Evolutionary conservation across 2,113 vertebrate genomes (phyloP).

Genomic region (Pteruthius melanotis): DNA sequence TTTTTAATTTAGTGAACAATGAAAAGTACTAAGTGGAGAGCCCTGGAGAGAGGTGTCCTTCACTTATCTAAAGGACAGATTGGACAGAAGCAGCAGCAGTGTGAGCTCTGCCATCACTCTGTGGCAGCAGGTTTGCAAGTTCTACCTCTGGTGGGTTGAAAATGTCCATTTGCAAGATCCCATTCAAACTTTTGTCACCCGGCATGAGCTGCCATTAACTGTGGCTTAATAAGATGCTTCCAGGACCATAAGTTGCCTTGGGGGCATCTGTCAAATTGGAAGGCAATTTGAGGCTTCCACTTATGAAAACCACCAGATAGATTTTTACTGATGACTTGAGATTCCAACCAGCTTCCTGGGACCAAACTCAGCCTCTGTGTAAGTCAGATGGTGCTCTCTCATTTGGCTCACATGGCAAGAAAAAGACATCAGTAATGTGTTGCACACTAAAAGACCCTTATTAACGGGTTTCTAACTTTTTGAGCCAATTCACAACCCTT

Average conservation of each 20-base stretch:
- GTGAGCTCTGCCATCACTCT: neutral
- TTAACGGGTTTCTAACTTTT: neutral
- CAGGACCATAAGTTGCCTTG: neutral
- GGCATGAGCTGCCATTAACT: neutral
- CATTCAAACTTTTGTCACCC: neutral
- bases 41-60: constrained; percentile 43
- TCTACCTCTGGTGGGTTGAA: neutral
- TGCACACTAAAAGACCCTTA: neutral
- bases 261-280: neutral
- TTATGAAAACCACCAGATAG: neutral
- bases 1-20: constrained; percentile 49
- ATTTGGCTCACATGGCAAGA: neutral
- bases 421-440: neutral
- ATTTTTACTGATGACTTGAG: neutral
- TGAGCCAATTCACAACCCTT: neutral
- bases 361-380: neutral
- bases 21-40: constrained; percentile 35
- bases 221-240: neutral
- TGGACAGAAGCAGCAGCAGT: constrained; percentile 22
- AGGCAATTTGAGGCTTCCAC: neutral
- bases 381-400: neutral
- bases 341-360: neutral
- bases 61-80: constrained; percentile 43
- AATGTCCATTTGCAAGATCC: neutral
- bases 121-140: neutral